Evolutionary conservation across 2,888 invertebrate species (phyloP).

Genomic region (Girardia tigrina): DNA sequence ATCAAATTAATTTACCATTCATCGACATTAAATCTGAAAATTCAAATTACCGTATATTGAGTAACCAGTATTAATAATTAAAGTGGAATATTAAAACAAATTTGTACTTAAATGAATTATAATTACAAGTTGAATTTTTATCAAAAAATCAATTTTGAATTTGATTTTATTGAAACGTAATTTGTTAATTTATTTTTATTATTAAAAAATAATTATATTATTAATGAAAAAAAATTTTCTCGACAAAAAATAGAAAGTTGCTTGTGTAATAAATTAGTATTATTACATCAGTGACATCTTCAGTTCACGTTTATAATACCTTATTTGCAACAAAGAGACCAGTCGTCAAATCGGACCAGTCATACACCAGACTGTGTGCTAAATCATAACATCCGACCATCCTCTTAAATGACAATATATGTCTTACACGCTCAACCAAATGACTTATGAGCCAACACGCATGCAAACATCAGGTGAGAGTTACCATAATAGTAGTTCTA

Average conservation of each 20-base stretch:
- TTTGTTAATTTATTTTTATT: not conserved
- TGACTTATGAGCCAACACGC: conserved; percentile 23
- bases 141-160: too few species aligned
- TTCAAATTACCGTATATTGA: not conserved
- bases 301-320: conserved; percentile 10
- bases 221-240: not conserved
- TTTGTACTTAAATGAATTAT: too few species aligned
- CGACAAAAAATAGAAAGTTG: too few species aligned
- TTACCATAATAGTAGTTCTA: conserved; percentile 8
- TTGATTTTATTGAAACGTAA: not conserved
- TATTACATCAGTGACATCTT: conserved; percentile 20
- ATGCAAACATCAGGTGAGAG: conserved; percentile 21
- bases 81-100: not conserved
- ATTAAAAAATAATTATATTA: not conserved
- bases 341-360: conserved; percentile 13
- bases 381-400: conserved; percentile 18
- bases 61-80: conserved; percentile 19
- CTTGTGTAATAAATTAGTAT: not conserved
- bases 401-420: conserved; percentile 18
- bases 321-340: not conserved
- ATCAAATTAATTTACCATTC: not conserved
- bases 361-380: conserved; percentile 23
- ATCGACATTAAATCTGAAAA: not conserved
- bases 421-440: conserved; percentile 18
- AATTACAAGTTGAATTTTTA: not conserved